Conservation (phyloP, 2,888 invertebrate genomes). For the Hyposoter didymator region DNA sequence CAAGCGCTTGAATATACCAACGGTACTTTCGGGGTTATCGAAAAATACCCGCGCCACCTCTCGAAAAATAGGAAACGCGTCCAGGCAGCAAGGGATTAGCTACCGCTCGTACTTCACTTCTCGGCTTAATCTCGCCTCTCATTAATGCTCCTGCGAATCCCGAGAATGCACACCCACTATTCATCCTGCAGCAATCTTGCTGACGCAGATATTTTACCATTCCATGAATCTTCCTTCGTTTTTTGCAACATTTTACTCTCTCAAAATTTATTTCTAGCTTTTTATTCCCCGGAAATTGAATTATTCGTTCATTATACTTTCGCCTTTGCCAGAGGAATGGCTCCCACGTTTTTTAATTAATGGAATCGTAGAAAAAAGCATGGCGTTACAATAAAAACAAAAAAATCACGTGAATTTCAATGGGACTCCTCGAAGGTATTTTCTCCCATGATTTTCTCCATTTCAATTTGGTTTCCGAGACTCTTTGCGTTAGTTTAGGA, state of each 20-base stretch:
- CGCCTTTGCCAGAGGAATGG: conserved; percentile 10
- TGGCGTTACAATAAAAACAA: not conserved
- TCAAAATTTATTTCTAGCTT: conserved; percentile 10
- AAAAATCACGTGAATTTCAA: not conserved
- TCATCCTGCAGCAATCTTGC: conserved; percentile 75
- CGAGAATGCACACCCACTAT: conserved; percentile 74
- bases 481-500: conserved; percentile 72
- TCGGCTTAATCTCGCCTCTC: conserved; percentile 81
- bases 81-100: conserved; percentile 40
- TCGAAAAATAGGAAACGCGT: conserved; percentile 43
- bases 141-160: conserved; percentile 80
- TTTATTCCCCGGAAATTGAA: conserved; percentile 19
- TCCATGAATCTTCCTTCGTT: conserved; percentile 68
- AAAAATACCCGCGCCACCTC: conserved; percentile 55
- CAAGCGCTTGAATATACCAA: conserved; percentile 26
- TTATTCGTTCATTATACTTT: conserved; percentile 42
- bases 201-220: conserved; percentile 75
- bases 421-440: conserved; percentile 3
- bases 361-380: not conserved
- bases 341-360: conserved; percentile 34
- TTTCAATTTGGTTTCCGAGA: conserved; percentile 80
- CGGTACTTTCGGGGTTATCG: conserved; percentile 64
- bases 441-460: conserved; percentile 77
- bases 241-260: conserved; percentile 21
- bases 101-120: conserved; percentile 71